Percentiles rank a stretch among this genome's conserved stretches.
Evolutionary conservation across 2,113 vertebrate genomes (phyloP).

Genomic region (Oncorhynchus kisutch): DNA sequence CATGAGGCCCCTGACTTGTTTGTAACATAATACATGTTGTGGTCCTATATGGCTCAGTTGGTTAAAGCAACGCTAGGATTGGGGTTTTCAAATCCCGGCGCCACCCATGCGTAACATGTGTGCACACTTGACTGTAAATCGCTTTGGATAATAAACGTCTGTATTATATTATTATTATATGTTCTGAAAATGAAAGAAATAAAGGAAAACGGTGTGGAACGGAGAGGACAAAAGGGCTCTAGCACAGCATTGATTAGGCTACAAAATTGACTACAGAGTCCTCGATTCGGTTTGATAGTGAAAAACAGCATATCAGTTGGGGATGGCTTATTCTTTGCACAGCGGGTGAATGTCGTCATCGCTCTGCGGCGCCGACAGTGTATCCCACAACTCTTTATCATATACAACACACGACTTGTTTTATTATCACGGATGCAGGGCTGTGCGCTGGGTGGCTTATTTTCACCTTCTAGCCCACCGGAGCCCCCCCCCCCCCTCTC

Average conservation of each 20-base stretch:
- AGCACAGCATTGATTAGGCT: not conserved
- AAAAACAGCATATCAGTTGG: not conserved
- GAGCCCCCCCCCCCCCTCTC: conserved; percentile 2
- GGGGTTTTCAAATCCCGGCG: too few relatives aligned
- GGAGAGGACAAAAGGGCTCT: not conserved
- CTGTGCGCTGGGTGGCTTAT: conserved; percentile 60
- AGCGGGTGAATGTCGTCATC: conserved; percentile 18
- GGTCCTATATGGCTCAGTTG: too few relatives aligned
- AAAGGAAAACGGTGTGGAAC: not conserved
- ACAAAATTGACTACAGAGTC: not conserved
- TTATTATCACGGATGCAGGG: conserved; percentile 60
- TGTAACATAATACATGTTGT: too few relatives aligned
- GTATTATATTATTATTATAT: too few relatives aligned
- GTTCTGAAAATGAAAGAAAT: too few relatives aligned
- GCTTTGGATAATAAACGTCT: too few relatives aligned
- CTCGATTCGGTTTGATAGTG: not conserved
- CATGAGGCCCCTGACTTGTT: too few relatives aligned
- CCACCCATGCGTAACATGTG: too few relatives aligned
- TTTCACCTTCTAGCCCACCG: conserved; percentile 51
- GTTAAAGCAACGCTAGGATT: too few relatives aligned
- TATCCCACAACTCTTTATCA: conserved; percentile 23
- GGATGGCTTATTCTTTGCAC: not conserved
- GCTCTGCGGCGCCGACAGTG: conserved; percentile 20
- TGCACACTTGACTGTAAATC: too few relatives aligned
- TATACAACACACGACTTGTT: conserved; percentile 37